These are phyloP conservation scores for Pitta sordida DNA, from an alignment of 2,113 vertebrate species.

Conservation along the genomic window DNA sequence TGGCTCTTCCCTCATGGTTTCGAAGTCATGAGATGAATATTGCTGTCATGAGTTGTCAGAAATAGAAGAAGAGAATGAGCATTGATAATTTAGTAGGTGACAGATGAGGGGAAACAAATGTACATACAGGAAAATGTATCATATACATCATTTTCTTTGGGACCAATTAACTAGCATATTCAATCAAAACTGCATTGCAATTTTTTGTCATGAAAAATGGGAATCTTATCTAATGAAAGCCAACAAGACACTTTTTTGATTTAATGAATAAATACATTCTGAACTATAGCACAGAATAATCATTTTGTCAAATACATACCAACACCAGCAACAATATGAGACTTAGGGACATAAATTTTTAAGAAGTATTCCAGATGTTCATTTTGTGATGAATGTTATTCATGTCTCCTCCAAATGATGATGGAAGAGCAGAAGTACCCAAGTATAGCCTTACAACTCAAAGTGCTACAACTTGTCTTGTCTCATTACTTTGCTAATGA, in stretches of 20 bases:
- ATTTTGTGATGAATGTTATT: conserved; percentile 33
- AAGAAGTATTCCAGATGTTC: conserved; percentile 39
- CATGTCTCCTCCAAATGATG: background rate
- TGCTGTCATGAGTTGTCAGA: conserved; percentile 36
- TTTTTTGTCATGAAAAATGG: background rate
- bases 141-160: conserved; percentile 66
- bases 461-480: background rate
- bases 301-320: conserved; percentile 27
- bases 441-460: background rate
- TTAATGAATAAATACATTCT: conserved; percentile 46
- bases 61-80: conserved; percentile 21
- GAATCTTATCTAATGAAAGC: conserved; percentile 32
- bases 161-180: conserved; percentile 69
- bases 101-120: conserved; percentile 38
- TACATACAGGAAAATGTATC: conserved; percentile 25
- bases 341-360: conserved; percentile 49
- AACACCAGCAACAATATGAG: background rate
- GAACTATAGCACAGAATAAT: conserved; percentile 3
- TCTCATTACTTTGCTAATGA: background rate
- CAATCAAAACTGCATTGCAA: background rate
- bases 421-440: conserved; percentile 1
- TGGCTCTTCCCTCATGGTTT: background rate
- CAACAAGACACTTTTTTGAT: conserved; percentile 37
- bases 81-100: conserved; percentile 60
- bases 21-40: conserved; percentile 8